Evolutionary conservation across 2,113 vertebrate species (phyloP).

Genomic region (Trichechus manatus): DNA sequence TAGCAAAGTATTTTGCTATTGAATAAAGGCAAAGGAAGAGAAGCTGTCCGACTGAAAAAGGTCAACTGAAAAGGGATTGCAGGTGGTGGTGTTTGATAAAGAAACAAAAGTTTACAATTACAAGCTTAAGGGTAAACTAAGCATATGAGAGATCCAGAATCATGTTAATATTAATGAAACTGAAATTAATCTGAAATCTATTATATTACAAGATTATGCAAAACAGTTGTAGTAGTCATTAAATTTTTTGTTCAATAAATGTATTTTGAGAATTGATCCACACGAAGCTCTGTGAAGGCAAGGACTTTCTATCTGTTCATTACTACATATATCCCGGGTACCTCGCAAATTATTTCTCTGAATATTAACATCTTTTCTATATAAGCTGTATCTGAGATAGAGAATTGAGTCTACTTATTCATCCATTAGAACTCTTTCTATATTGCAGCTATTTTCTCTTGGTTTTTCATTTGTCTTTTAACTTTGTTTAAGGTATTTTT

Average conservation of each 20-base stretch:
- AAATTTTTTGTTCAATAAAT: not conserved
- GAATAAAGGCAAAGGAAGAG: not conserved
- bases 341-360: not conserved
- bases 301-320: not conserved
- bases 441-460: not conserved
- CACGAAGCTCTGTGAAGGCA: not conserved
- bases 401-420: not conserved
- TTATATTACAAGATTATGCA: not conserved
- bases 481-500: not conserved
- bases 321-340: not conserved
- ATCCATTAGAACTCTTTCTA: not conserved
- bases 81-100: not conserved
- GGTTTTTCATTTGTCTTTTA: conserved; percentile 30
- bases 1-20: not conserved
- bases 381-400: not conserved
- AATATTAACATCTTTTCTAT: not conserved
- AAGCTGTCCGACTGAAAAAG: not conserved
- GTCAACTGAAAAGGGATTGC: not conserved
- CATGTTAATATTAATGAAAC: not conserved
- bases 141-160: not conserved
- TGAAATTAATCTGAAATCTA: not conserved
- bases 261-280: not conserved
- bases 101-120: not conserved
- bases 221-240: not conserved
- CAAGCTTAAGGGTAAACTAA: not conserved